Evolutionary conservation across 1,140 invertebrate genomes (phyloP), one percentile per base, ranked within the genome.

Genomic region (Cydia fagiglandana): DNA sequence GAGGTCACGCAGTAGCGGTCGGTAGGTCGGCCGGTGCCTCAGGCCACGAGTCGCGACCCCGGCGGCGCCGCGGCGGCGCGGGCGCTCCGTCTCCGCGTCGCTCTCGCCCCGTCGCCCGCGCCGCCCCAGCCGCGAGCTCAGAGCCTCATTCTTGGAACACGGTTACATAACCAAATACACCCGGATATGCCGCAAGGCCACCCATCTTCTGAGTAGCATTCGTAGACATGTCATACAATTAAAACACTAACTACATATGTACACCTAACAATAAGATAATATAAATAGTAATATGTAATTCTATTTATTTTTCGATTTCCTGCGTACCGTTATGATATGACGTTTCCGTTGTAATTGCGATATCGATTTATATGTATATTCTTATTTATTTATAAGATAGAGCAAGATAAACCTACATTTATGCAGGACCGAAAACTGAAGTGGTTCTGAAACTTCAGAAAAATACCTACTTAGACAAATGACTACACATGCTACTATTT

Each of bases 111-210:
- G 70, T 30, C 70, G 70, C 30, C 41, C 28, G 70, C 41, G 41
- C 41, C 17, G 56, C 28, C 15, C 28, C 64, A 17, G 20, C 64
- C 17, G 30, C 74, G 66, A 24, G 41, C 50, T 20, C 66, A 75
- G 76, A 66, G 76, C 66, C 83, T 83, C 85, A 74, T 79, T 79
- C 80, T 81, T 80, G 73, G 79, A 34, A 56, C 77, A 78, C 79
- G n/a, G 75, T 90, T 90, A 89, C 84, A 89, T 89, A 89, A 91
- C 82, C 75, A 64, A 77, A 83, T 77, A 83, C 78, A 90, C 89
- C 89, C 89, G 89, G 88, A 91, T 88, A 84, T 78, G 83, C 79
- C 78, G 76, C 86, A 90, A 90, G 87, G 87, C 85, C 86, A 85
- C 74, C 76, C 75, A 85, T 86, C 84, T 81, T 83, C 79, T 70